phyloP scores from a whole-genome alignment of 2,113 vertebrate genomes.

The Gymnarchus niloticus region DNA sequence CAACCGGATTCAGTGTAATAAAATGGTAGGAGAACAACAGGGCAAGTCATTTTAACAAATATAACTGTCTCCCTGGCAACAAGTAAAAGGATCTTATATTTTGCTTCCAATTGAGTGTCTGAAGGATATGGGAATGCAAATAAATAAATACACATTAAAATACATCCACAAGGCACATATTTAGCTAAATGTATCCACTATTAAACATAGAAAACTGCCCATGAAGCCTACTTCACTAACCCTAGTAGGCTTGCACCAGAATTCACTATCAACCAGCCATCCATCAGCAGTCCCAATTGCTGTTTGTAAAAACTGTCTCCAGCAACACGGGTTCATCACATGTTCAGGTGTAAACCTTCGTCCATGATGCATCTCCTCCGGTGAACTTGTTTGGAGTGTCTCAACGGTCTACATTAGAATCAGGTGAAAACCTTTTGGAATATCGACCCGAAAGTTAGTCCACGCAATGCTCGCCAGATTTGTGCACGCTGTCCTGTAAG shows the following conservation, averaged over 20 bases:
- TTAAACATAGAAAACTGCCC: neutral
- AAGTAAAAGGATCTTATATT: slow-evolving; percentile 15
- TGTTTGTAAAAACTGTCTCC: neutral
- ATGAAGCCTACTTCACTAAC: neutral
- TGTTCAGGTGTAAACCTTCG: neutral
- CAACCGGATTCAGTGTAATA: slow-evolving; percentile 6
- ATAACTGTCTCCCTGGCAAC: slow-evolving; percentile 24
- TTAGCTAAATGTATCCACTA: neutral
- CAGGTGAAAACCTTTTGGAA: neutral
- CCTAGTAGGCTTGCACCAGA: neutral
- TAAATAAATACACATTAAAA: neutral
- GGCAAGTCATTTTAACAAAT: slow-evolving; percentile 5
- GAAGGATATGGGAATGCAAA: neutral
- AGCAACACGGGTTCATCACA: neutral
- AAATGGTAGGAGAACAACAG: slow-evolving; percentile 5
- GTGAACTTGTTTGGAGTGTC: neutral
- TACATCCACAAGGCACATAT: neutral
- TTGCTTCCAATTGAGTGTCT: neutral
- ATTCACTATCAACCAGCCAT: neutral
- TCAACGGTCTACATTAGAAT: neutral
- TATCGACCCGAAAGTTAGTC: neutral
- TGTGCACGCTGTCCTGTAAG: neutral
- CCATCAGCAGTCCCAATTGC: neutral
- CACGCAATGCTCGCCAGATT: neutral
- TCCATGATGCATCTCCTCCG: neutral